Evolutionary conservation across 2,113 vertebrate genomes (phyloP).

Genomic region (Anolis carolinensis): DNA sequence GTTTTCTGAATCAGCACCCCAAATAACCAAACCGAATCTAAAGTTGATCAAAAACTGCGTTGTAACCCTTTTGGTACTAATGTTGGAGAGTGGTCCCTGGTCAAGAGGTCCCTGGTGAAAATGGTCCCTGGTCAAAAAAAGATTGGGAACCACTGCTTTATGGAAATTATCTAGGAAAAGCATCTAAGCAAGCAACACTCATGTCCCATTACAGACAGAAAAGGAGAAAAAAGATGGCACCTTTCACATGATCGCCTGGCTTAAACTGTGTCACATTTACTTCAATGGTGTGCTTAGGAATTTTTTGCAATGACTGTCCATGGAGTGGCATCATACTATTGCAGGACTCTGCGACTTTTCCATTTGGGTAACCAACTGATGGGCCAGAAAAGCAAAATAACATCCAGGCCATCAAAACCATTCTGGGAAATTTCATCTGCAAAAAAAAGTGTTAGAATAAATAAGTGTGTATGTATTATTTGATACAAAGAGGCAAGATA

Average conservation of each 20-base stretch:
- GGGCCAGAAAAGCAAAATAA: constrained; percentile 31
- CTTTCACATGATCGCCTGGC: constrained; percentile 80
- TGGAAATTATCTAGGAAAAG: no score
- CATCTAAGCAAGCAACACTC: neutral
- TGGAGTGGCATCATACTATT: constrained; percentile 81
- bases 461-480: neutral
- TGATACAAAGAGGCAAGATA: no score
- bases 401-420: constrained; percentile 39
- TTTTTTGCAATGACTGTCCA: constrained; percentile 50
- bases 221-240: constrained; percentile 64
- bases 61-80: no score
- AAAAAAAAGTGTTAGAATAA: constrained; percentile 6
- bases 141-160: no score
- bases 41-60: no score
- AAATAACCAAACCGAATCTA: no score
- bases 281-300: constrained; percentile 71
- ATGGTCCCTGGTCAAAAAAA: no score
- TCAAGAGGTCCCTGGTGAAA: no score
- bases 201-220: neutral
- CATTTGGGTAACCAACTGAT: constrained; percentile 73
- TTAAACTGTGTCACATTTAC: constrained; percentile 76
- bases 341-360: constrained; percentile 78
- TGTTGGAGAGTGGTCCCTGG: no score
- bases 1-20: no score
- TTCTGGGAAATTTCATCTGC: constrained; percentile 68